Evolutionary conservation across 1,140 invertebrate genomes (phyloP).

Genomic region (Eciton burchellii): DNA sequence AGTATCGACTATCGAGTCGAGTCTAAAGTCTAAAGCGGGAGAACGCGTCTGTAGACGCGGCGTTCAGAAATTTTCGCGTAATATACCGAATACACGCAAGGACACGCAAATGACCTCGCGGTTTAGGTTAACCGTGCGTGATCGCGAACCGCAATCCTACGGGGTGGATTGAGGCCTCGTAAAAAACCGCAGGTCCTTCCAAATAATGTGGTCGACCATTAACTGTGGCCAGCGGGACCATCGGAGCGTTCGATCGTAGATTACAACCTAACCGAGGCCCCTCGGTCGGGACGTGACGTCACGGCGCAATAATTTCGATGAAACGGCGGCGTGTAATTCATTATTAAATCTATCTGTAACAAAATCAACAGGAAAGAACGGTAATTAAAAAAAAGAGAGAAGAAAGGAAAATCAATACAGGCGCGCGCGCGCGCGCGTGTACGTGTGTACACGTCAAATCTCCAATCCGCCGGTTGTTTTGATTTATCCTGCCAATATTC

Average conservation of each 20-base stretch:
- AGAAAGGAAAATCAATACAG: background rate
- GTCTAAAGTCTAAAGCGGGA: too few species aligned
- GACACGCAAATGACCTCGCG: slow-evolving; percentile 40
- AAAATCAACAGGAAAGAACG: slow-evolving; percentile 41
- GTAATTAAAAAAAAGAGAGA: slow-evolving; percentile 33
- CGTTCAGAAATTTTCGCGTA: too few species aligned
- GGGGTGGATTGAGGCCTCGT: slow-evolving; percentile 57
- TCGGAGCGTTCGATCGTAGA: background rate
- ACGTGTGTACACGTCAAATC: background rate
- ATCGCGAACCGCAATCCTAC: slow-evolving; percentile 66
- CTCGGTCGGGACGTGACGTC: too few species aligned
- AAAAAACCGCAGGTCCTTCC: slow-evolving; percentile 76
- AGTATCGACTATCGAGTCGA: too few species aligned
- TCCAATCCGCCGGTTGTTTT: slow-evolving; percentile 48
- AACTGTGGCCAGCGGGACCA: slow-evolving; percentile 50
- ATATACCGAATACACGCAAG: background rate
- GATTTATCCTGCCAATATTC: slow-evolving; percentile 56
- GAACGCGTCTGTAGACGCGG: too few species aligned
- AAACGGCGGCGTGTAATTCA: background rate
- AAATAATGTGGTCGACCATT: slow-evolving; percentile 66
- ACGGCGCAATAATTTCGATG: background rate
- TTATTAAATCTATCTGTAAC: slow-evolving; percentile 20
- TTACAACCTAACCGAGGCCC: slow-evolving; percentile 18
- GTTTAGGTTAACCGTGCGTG: slow-evolving; percentile 61
- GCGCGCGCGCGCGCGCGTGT: background rate